phyloP scores from a whole-genome alignment of 2,113 vertebrate genomes.

The Calyptomena viridis region DNA sequence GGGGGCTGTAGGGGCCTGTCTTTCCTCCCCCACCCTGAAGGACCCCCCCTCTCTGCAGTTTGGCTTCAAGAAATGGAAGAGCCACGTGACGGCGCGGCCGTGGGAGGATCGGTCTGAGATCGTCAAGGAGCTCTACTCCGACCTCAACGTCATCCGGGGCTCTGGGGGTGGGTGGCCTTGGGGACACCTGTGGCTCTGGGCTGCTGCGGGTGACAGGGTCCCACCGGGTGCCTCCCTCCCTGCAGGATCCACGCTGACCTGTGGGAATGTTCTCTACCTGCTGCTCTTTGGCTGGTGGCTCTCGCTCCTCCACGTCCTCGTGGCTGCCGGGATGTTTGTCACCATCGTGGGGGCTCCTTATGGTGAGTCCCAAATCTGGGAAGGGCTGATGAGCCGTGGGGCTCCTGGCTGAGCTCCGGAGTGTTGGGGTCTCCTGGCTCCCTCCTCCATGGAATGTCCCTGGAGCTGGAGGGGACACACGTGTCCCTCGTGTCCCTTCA shows the following conservation, averaged over 20 bases:
- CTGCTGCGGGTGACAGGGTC: neutral
- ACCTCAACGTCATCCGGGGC: constrained; percentile 76
- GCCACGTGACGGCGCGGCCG: constrained; percentile 81
- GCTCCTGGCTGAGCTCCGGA: neutral
- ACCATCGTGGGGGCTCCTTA: constrained; percentile 77
- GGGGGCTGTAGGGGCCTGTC: fast-evolving
- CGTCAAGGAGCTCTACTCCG: constrained; percentile 83
- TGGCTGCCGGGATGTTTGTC: constrained; percentile 79
- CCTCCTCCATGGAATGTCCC: neutral
- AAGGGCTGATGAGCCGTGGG: neutral
- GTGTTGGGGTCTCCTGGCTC: neutral
- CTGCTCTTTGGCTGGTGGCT: constrained; percentile 90
- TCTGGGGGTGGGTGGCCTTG: constrained; percentile 59
- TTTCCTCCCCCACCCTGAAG: fast-evolving
- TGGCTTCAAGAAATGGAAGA: constrained; percentile 92
- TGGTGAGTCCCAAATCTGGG: constrained; percentile 64
- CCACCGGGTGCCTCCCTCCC: neutral
- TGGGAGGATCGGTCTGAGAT: constrained; percentile 83
- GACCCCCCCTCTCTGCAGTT: constrained; percentile 65
- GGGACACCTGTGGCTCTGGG: neutral
- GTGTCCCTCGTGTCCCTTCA: neutral
- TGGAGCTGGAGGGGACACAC: neutral
- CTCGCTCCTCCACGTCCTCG: constrained; percentile 76
- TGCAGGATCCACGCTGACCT: constrained; percentile 70
- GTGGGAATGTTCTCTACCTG: constrained; percentile 81